Evolutionary conservation across 1,140 invertebrate genomes (phyloP), one percentile per base, ranked within the genome.

Genomic region (Drosophila serrata): DNA sequence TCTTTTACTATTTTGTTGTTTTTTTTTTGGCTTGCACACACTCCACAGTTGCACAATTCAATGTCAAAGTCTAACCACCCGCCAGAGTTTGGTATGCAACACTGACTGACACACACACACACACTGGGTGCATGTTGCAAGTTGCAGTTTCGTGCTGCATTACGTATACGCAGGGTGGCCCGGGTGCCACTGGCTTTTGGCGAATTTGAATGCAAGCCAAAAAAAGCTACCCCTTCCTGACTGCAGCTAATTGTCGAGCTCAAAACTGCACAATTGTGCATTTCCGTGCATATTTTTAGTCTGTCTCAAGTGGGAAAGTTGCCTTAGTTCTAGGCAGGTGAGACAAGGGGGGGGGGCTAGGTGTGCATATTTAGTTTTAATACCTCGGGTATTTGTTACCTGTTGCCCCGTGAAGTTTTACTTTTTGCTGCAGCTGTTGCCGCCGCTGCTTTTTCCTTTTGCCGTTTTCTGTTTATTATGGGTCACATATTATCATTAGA

Each of bases 221-320:
- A 87, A 87, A 87, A 64, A 46, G 40, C 37, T 73, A 39, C 70
- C 69, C 64, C 46, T 60, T 69, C 69, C 79, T 72, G 85, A 60
- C 82, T 87, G 73, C 84, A 87, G 80, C 90, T 92, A 92, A 92
- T 92, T 92, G 91, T 70, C 75, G 79, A 87, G 63, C 73, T 77
- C 75, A 68, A 77, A 76, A 85, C 79, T 92, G 90, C 91, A 92
- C 91, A 92, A 92, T 92, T 92, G 91, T 92, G 90, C 91, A 92
- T 84, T 92, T 92, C 90, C 91, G 90, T 90, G 78, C 72, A 91
- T 90, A 91, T 92, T 91, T 91, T 81, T 75, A 84, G 74, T 56
- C 77, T 74, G 56, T 63, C 56, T 74, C 48, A 49, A 49, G 33
- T 11, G 53, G 42, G 17, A 46, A 37, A 48, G 39, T 17, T 39